These are phyloP conservation scores for Drosophila tropicalis DNA, from an alignment of 1,140 invertebrate genomes.

Conservation along the genomic window DNA sequence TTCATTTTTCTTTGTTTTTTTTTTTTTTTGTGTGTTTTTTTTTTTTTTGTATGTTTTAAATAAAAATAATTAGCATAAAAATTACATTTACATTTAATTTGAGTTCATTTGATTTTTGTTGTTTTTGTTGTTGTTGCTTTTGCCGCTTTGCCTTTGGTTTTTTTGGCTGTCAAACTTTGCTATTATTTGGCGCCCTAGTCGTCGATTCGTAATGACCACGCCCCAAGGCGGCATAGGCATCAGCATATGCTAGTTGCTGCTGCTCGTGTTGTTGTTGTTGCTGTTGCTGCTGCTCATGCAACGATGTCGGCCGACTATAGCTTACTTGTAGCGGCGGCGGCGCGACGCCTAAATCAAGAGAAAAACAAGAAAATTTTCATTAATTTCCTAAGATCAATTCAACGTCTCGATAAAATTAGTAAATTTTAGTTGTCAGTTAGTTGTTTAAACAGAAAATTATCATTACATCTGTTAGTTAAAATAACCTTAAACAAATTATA, in stretches of 20 bases:
- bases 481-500: too few species aligned
- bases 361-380: constrained; percentile 23
- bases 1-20: constrained; percentile 14
- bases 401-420: background rate
- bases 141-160: constrained; percentile 62
- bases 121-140: constrained; percentile 59
- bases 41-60: constrained; percentile 66
- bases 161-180: constrained; percentile 85
- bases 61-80: constrained; percentile 83
- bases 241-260: constrained; percentile 82
- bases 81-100: constrained; percentile 83
- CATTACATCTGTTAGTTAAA: too few species aligned
- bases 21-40: constrained; percentile 36
- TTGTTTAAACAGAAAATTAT: constrained; percentile 18
- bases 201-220: constrained; percentile 84
- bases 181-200: constrained; percentile 82
- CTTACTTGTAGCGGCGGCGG: constrained; percentile 86
- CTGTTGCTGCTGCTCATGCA: constrained; percentile 85
- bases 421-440: background rate
- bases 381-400: constrained; percentile 13
- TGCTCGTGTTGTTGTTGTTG: constrained; percentile 81
- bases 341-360: constrained; percentile 85
- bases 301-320: constrained; percentile 84
- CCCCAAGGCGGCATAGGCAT: constrained; percentile 87
- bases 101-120: constrained; percentile 83